Conservation (phyloP, 2,797 vertebrate species). For the Spheniscus humboldti region DNA sequence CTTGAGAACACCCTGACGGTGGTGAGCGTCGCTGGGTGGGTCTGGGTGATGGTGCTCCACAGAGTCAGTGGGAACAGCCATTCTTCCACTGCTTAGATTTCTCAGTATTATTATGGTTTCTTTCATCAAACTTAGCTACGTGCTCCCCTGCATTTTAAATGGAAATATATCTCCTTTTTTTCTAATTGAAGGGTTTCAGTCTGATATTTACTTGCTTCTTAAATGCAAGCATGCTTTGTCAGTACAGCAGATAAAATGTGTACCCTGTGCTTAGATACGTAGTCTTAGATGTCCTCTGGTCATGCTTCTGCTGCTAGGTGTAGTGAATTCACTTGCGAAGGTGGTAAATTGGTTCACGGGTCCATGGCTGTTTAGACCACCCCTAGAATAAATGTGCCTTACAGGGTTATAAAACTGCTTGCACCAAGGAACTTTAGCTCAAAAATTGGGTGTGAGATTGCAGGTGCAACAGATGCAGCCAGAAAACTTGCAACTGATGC, state of each 20-base stretch:
- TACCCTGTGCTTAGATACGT: not conserved
- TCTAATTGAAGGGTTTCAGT: not conserved
- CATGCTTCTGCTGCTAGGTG: not conserved
- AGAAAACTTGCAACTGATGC: not conserved
- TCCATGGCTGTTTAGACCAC: not conserved
- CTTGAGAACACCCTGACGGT: not conserved
- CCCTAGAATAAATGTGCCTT: not conserved
- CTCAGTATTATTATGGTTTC: not conserved
- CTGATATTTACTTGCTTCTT: not conserved
- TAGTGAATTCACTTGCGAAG: rapidly evolving
- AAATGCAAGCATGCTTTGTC: not conserved
- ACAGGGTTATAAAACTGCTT: not conserved
- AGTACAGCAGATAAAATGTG: not conserved
- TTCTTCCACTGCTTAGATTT: not conserved
- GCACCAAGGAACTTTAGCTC: rapidly evolving
- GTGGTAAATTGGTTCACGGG: not conserved
- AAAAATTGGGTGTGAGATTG: not conserved
- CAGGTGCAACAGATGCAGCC: not conserved
- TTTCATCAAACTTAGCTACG: not conserved
- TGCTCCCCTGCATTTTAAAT: not conserved
- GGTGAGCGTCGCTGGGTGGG: rapidly evolving
- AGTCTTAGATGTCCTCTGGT: not conserved
- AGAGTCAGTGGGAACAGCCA: not conserved
- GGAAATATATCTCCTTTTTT: not conserved
- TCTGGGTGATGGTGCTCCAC: not conserved